Conservation (phyloP, 2,113 vertebrate species). For the Azemiops feae region DNA sequence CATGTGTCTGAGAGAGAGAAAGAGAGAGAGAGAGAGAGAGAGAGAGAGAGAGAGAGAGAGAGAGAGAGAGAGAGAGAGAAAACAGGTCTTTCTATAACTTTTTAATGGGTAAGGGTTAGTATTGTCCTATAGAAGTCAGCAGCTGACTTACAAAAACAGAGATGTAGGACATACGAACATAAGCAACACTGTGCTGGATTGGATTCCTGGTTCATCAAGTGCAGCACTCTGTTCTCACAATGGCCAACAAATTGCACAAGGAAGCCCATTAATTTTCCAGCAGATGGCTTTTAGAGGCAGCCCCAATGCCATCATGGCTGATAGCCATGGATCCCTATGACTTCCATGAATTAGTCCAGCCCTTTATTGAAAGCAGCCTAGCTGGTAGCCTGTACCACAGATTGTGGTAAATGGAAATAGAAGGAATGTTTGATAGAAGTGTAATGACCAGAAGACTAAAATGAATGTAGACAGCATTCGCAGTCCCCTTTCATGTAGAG, state of each 20-base stretch:
- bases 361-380: not conserved
- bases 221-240: not conserved
- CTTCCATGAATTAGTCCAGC: not conserved
- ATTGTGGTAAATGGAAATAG: not conserved
- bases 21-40: no score
- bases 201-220: not conserved
- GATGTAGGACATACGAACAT: not conserved
- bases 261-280: not conserved
- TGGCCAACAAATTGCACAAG: not conserved
- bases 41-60: no score
- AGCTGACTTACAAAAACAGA: not conserved
- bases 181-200: not conserved
- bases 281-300: not conserved
- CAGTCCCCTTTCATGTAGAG: not conserved
- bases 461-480: not conserved
- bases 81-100: not conserved
- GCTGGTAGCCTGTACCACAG: not conserved
- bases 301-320: not conserved
- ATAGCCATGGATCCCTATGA: not conserved
- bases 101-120: not conserved
- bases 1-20: no score
- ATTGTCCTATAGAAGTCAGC: not conserved
- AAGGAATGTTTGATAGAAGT: not conserved
- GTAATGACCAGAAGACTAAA: not conserved
- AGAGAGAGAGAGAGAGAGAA: not conserved